Evolutionary conservation across 2,113 vertebrate genomes (phyloP), one percentile per base, ranked within the genome.

Genomic region (Chloebia gouldiae): DNA sequence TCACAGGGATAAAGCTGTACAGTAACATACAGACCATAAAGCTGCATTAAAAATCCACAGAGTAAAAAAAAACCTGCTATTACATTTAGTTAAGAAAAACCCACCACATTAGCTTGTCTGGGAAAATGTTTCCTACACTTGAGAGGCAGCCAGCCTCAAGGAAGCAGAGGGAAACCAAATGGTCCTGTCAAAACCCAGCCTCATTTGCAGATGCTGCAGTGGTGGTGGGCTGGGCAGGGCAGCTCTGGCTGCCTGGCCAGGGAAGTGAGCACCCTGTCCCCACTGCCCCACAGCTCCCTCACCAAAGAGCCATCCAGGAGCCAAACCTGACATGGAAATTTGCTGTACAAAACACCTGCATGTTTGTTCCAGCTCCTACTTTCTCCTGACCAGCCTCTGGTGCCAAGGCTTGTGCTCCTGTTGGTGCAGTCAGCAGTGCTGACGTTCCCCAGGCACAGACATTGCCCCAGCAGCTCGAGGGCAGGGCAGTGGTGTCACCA

Each of bases 281-380:
- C 42, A 23, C 0, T 3, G 0, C 23, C 65, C 42, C 5, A 2
- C 6, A 37, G 39, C 9, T 63, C 7, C 0, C 18, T 75, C 0
- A 0, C 4, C 54, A 76, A n/a, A 75, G 7, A 42, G 10, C 20
- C 2, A 1, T 30, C 20, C 44, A 27, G 0, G 3, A 45, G 65
- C 59, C 68, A 60, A 64, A 56, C 6, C 33, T 47, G n/a, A 40
- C 0, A 0, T 4, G 16, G 40, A 83, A 86, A 68, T 16, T 8
- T 16, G 9, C 23, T 65, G 13, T 39, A 27, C 25, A 54, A 64
- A 63, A 10, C 20, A 45, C 9, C 28, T 40, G 1, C 12, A 25
- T 37, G 22, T 28, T 83, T 69, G 27, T 84, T 91, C 24, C 8
- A 3, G 15, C n/a, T 73, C 40, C 37, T 30, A 0, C 37, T 23